Base-by-base conservation (phyloP, 2,888 invertebrate species). In the Myopa tessellatipennis region DNA sequence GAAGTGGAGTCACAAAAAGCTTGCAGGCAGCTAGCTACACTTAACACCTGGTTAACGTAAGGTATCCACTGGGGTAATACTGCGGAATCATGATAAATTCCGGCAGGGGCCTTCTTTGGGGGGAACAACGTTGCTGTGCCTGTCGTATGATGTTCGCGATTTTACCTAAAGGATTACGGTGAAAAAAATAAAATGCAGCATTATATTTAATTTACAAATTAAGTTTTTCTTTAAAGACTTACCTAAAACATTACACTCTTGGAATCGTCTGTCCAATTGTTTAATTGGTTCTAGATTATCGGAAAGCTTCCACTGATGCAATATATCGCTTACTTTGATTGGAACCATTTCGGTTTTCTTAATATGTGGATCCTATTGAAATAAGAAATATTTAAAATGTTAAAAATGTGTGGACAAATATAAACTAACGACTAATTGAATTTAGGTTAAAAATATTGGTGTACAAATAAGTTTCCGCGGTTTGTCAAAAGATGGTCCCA, bases 21-120 rank as follows among this genome's bases (percentile, higher is more conserved):
- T 26, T 26, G 36, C n/a, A 6, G n/a, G 16, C 34, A 34, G n/a
- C n/a, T 8, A 4, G 40, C 10, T 45, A 45, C 76, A 61, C 78
- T 79, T 84, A 85, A 84, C 84, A 85, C 82, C 87, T 88, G 78
- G 86, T 85, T 82, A 89, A 84, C 80, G 83, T 87, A 78, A 89
- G 83, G 84, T 86, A 87, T 77, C 89, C 89, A 83, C 85, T 83
- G 78, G 84, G 84, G 82, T 89, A 89, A 87, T 88, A 89, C 85
- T 89, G 89, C 78, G 89, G 89, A 85, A 89, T 88, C 83, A 85
- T 83, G 79, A 89, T 85, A 82, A 84, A 84, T 77, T 89, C 88
- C 60, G 87, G 85, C 80, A 88, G 76, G 61, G 84, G 83, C 40
- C 84, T 85, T 8, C 84, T 83, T 69, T 82, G 77, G 70, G 82